Percentiles rank a stretch among this genome's conserved stretches.
Conservation (phyloP, 2,797 vertebrate species). For the Cyclopterus lumpus region DNA sequence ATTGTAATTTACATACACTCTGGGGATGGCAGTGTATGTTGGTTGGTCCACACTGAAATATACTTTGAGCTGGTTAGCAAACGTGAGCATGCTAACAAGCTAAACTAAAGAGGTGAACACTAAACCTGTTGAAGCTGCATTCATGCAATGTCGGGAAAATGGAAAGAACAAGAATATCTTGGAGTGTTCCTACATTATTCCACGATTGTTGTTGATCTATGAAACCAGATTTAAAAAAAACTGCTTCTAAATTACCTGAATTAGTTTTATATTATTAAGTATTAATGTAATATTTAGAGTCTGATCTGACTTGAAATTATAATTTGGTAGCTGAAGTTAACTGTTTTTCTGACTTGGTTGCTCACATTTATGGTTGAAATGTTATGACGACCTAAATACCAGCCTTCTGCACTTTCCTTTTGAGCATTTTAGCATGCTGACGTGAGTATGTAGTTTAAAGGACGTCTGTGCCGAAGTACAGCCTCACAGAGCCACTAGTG, state of each 20-base stretch:
- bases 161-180: not conserved
- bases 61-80: not conserved
- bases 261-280: not conserved
- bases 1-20: not conserved
- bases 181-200: not conserved
- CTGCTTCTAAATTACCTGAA: not conserved
- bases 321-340: not conserved
- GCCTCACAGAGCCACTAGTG: not conserved
- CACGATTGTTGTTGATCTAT: not conserved
- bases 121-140: not conserved
- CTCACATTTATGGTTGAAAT: conserved; percentile 1
- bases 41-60: not conserved
- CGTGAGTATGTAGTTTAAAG: not conserved
- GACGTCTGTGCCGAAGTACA: not conserved
- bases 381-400: not conserved
- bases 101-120: not conserved
- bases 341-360: conserved; percentile 1
- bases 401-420: not conserved
- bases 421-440: not conserved
- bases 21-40: not conserved
- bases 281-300: not conserved
- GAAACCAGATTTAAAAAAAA: not conserved
- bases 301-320: not conserved
- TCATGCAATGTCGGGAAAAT: not conserved
- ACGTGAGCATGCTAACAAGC: not conserved